phyloP scores from a whole-genome alignment of 2,888 invertebrate genomes.

The Heliconius hortense region DNA sequence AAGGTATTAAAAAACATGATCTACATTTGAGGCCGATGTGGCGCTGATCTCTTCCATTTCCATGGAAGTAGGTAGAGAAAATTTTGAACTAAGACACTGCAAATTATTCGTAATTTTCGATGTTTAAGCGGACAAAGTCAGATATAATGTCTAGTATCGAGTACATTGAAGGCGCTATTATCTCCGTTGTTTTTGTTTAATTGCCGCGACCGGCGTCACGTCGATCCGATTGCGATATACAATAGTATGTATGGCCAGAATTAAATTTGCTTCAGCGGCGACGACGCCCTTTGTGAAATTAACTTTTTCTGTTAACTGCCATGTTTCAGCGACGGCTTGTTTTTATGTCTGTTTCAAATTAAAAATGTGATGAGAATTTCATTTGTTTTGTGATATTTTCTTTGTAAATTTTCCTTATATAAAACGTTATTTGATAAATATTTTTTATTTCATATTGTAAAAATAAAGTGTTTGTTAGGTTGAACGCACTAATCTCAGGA shows the following conservation, averaged over 20 bases:
- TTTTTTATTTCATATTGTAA: background rate
- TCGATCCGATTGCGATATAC: slow-evolving; percentile 10
- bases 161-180: slow-evolving; percentile 14
- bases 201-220: slow-evolving; percentile 16
- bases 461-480: background rate
- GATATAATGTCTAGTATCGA: background rate
- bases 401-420: background rate
- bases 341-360: slow-evolving; percentile 12
- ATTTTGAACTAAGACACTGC: too few relatives aligned
- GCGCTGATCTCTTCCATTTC: too few relatives aligned
- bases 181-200: slow-evolving; percentile 34
- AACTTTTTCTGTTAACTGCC: slow-evolving; percentile 15
- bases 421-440: background rate
- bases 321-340: slow-evolving; percentile 12
- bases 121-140: background rate
- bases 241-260: slow-evolving; percentile 7
- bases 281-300: slow-evolving; percentile 21
- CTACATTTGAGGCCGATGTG: background rate
- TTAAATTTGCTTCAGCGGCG: slow-evolving; percentile 17
- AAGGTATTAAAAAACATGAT: background rate
- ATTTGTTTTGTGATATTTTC: slow-evolving; percentile 7
- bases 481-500: too few relatives aligned
- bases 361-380: slow-evolving; percentile 15
- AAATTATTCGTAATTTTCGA: too few relatives aligned
- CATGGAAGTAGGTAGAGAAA: too few relatives aligned